Conservation (phyloP, 1,140 invertebrate species). For the Periplaneta americana region DNA sequence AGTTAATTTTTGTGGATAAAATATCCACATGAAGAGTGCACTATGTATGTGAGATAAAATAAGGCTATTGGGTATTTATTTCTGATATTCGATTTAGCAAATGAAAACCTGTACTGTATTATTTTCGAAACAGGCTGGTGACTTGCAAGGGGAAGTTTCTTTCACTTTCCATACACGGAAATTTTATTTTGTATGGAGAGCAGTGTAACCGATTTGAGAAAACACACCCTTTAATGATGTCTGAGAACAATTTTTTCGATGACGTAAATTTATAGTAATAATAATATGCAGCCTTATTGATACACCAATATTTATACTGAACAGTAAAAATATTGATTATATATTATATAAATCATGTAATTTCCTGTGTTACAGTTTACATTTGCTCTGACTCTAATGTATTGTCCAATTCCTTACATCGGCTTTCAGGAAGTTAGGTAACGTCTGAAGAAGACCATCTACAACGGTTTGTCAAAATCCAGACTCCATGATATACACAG, state of each 20-base stretch:
- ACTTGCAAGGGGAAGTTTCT: neutral
- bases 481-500: neutral
- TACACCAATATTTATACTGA: neutral
- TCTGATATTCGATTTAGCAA: neutral
- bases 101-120: neutral
- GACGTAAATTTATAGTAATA: neutral
- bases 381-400: neutral
- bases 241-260: neutral
- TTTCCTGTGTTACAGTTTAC: neutral
- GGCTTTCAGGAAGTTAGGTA: neutral
- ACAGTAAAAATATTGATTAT: neutral
- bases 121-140: neutral
- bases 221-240: neutral
- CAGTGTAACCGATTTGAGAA: neutral
- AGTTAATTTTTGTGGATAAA: neutral
- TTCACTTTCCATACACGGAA: neutral
- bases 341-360: neutral
- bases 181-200: neutral
- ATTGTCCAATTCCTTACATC: neutral
- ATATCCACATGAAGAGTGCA: neutral
- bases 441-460: neutral
- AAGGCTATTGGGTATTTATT: neutral
- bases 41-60: neutral
- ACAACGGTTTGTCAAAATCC: neutral
- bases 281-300: neutral